A percentile compares a stretch with the other conserved stretches of the same genome.
phyloP scores from a whole-genome alignment of 2,113 vertebrate genomes.

The Nannobrachium achirus region DNA sequence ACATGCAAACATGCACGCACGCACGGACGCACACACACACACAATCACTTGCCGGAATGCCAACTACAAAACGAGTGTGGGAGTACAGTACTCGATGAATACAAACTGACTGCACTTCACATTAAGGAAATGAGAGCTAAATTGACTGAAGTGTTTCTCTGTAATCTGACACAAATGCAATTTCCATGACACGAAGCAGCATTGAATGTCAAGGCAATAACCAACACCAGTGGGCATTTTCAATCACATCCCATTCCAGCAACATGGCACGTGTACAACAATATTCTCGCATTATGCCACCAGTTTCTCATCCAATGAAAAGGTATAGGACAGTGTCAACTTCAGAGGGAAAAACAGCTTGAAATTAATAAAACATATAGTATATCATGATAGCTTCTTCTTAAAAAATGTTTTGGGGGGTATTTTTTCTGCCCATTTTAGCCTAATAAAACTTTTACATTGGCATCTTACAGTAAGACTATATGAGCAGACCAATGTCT shows the following conservation, averaged over 20 bases:
- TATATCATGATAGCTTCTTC: too few species aligned
- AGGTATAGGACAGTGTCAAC: not conserved
- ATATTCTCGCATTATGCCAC: not conserved
- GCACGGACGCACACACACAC: not conserved
- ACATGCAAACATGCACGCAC: not conserved
- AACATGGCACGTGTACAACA: not conserved
- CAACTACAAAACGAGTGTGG: too few species aligned
- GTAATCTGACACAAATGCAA: conserved; percentile 14
- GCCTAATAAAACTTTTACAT: too few species aligned
- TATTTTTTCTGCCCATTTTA: conserved; percentile 35
- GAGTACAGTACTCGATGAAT: not conserved
- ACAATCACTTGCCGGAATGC: too few species aligned
- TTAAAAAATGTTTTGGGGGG: too few species aligned
- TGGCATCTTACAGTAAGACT: too few species aligned
- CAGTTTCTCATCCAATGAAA: not conserved
- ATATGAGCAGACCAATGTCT: too few species aligned
- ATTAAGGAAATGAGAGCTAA: conserved; percentile 8
- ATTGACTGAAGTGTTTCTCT: conserved; percentile 3
- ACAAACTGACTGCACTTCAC: not conserved
- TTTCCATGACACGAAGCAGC: conserved; percentile 1
- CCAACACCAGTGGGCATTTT: not conserved
- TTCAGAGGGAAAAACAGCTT: conserved; percentile 1
- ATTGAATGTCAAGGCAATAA: not conserved
- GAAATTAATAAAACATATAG: too few species aligned
- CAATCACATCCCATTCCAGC: conserved; percentile 9